Evolutionary conservation across 2,888 invertebrate genomes (phyloP), one percentile per base, ranked within the genome.

Genomic region (Subacronicta megacephala): DNA sequence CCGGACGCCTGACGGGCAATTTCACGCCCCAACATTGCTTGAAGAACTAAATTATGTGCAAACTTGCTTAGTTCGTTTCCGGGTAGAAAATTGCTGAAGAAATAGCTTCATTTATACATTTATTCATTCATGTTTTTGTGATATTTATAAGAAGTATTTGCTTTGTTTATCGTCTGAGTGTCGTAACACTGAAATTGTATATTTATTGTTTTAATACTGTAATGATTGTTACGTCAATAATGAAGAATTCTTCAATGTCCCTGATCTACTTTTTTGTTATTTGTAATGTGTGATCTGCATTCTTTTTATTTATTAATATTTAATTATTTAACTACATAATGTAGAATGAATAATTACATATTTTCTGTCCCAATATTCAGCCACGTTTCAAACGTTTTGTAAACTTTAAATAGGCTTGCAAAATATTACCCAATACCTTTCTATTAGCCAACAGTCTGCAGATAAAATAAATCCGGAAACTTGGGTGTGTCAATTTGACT

Each of bases 1-100:
- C 46, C 43, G 59, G 41, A 44, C 47, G 40, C 45, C 42, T 61
- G 62, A 65, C 65, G 62, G 71, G 45, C 62, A 59, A 77, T 72
- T 77, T 68, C 53, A 62, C 62, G 68, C 63, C 42, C 18, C 35
- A 18, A 49, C 47, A 23, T 41, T 20, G 33, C 56, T 60, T 41
- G 23, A 18, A 57, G 54, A 57, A 26, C 45, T 58, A 43, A 68
- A 62, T 47, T 59, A 55, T 59, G 41, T 62, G 49, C 40, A 45
- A 56, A 49, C 29, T 52, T 58, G 46, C 64, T 64, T 43, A 37
- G 17, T 41, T 54, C 13, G 52, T 45, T 72, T 70, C 69, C 68
- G 55, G 49, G 68, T 61, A 16, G 50, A 44, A 66, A 66, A 69
- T 63, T 57, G 37, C 40, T 52, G 41, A 51, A 49, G 47, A 56